phyloP scores from a whole-genome alignment of 2,797 vertebrate genomes.

The Scolopax rusticola region DNA sequence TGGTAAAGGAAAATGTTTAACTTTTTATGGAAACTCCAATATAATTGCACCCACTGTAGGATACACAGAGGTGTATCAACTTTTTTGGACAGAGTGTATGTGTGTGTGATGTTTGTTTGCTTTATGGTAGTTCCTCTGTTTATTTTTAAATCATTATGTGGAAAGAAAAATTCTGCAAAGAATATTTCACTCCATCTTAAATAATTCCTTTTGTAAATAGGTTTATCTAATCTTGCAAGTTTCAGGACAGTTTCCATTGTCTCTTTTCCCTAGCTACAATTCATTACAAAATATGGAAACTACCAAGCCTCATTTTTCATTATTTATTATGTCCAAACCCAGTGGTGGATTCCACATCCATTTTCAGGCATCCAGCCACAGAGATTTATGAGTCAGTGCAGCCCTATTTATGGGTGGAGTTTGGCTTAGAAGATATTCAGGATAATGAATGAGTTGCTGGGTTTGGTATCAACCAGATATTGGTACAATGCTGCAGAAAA shows the following conservation, averaged over 20 bases:
- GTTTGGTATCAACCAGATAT: constrained; percentile 24
- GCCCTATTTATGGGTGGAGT: constrained; percentile 57
- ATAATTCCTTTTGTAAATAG: neutral
- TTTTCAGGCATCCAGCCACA: constrained; percentile 16
- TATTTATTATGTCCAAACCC: constrained; percentile 58
- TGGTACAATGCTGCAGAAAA: neutral
- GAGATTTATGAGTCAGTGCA: constrained; percentile 63
- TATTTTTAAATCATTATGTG: neutral
- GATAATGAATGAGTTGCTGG: constrained; percentile 51
- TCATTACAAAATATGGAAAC: constrained; percentile 57
- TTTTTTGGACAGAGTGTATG: neutral
- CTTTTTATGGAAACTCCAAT: neutral
- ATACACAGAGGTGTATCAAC: neutral
- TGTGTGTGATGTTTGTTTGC: neutral
- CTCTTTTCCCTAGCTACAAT: constrained; percentile 38
- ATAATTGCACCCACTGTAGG: neutral
- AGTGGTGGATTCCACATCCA: constrained; percentile 15
- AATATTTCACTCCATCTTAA: constrained; percentile 3
- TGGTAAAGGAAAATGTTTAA: neutral
- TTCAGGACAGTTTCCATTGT: constrained; percentile 37
- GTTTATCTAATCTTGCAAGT: constrained; percentile 21
- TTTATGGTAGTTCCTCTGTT: neutral
- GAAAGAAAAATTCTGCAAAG: neutral
- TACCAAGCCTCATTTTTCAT: constrained; percentile 60
- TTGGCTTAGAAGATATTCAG: constrained; percentile 31